phyloP scores from a whole-genome alignment of 2,888 invertebrate genomes.

The Eupithecia tripunctaria region DNA sequence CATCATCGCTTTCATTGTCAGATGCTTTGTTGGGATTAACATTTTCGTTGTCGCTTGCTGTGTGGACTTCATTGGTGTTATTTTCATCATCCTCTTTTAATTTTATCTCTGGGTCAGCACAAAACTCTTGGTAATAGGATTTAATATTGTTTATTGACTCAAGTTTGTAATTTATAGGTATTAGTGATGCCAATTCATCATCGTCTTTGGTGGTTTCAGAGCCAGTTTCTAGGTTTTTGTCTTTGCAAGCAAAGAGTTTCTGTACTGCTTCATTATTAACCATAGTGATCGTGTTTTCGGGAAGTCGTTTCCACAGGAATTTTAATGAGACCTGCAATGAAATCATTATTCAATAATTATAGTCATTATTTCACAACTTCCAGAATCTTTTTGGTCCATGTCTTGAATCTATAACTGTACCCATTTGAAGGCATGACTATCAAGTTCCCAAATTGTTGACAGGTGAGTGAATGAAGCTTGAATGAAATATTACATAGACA shows the following conservation, averaged over 20 bases:
- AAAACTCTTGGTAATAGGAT: not conserved
- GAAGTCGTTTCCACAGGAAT: not conserved
- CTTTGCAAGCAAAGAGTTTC: not conserved
- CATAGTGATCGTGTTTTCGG: not conserved
- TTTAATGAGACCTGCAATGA: not conserved
- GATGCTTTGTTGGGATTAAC: not conserved
- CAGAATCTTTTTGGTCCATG: no score
- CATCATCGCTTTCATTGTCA: not conserved
- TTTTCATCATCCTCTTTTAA: not conserved
- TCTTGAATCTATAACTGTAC: no score
- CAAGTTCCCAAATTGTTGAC: no score
- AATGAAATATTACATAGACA: no score
- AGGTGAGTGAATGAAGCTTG: no score
- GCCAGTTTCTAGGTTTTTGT: not conserved
- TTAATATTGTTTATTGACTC: not conserved
- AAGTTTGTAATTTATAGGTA: not conserved
- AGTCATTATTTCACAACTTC: no score
- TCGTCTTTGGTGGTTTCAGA: not conserved
- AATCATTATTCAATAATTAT: not conserved
- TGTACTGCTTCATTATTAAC: not conserved
- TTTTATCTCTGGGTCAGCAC: not conserved
- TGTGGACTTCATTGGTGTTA: not conserved
- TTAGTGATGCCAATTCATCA: not conserved
- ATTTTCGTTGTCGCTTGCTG: not conserved
- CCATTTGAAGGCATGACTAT: no score